These are phyloP conservation scores for Micrasema minimum DNA, from an alignment of 1,140 invertebrate species.

Conservation along the genomic window DNA sequence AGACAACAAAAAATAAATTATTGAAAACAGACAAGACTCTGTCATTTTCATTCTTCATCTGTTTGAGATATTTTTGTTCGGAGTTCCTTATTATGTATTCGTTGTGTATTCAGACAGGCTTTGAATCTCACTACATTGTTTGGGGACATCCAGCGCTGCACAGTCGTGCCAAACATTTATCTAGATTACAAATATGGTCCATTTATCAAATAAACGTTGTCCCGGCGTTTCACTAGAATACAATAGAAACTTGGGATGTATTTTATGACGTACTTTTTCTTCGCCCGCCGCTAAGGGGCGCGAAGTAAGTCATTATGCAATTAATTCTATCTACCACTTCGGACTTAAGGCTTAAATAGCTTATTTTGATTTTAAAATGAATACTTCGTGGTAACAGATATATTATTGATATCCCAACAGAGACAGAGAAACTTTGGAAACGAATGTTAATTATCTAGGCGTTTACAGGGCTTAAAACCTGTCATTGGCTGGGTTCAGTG, in stretches of 20 bases:
- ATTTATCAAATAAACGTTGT: conserved; percentile 54
- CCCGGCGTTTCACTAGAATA: conserved; percentile 50
- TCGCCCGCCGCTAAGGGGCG: conserved; percentile 13
- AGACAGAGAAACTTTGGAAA: too few species aligned
- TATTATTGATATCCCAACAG: too few species aligned
- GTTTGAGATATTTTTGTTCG: conserved; percentile 1
- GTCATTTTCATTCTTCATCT: conserved; percentile 5
- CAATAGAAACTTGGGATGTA: conserved; percentile 50
- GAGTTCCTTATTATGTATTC: conserved; percentile 35
- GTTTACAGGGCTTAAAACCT: too few species aligned
- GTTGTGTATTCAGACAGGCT: conserved; percentile 29
- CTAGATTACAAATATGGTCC: conserved; percentile 54
- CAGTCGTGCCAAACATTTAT: conserved; percentile 51
- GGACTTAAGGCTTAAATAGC: too few species aligned
- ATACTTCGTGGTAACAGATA: too few species aligned
- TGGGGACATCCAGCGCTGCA: conserved; percentile 26
- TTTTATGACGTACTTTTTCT: conserved; percentile 53
- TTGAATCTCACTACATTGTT: conserved; percentile 41
- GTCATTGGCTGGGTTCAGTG: too few species aligned
- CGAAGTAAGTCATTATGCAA: conserved; percentile 28
- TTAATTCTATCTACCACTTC: neutral
- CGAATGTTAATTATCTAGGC: too few species aligned
- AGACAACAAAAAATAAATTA: too few species aligned
- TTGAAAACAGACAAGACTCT: too few species aligned
- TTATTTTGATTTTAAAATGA: too few species aligned